phyloP scores from a whole-genome alignment of 2,113 vertebrate genomes.

The Circaetus gallicus region DNA sequence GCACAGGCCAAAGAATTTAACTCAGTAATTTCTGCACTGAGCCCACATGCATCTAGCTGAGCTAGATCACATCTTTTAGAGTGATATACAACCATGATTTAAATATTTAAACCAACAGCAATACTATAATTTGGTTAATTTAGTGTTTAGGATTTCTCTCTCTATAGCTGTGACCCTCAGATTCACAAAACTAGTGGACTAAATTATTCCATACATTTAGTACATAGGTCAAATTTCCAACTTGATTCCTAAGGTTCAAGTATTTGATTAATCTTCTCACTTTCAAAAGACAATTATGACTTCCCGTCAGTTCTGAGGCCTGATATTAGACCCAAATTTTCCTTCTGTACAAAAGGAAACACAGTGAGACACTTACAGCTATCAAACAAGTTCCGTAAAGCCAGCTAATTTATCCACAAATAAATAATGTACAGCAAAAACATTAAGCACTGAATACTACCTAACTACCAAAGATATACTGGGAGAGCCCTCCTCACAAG shows the following conservation, averaged over 20 bases:
- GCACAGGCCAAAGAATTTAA: neutral
- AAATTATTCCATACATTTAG: neutral
- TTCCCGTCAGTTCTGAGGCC: neutral
- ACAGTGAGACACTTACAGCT: fast-evolving
- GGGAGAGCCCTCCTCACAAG: neutral
- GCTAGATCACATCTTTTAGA: neutral
- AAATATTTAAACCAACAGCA: neutral
- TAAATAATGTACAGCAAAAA: neutral
- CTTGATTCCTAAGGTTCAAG: neutral
- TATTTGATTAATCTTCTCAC: neutral
- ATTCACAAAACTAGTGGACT: neutral
- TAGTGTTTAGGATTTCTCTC: neutral
- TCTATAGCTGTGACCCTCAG: neutral
- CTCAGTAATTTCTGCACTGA: neutral
- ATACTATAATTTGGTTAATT: neutral
- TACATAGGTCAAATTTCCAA: neutral
- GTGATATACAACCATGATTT: neutral
- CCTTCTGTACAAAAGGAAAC: neutral
- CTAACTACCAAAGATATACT: neutral
- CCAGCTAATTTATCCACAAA: neutral
- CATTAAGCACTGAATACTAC: neutral
- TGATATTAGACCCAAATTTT: neutral
- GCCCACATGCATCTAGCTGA: neutral
- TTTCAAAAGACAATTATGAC: neutral
- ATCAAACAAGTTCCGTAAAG: neutral